Evolutionary conservation across 2,888 invertebrate genomes (phyloP).

Genomic region (Strigamia crassipes): DNA sequence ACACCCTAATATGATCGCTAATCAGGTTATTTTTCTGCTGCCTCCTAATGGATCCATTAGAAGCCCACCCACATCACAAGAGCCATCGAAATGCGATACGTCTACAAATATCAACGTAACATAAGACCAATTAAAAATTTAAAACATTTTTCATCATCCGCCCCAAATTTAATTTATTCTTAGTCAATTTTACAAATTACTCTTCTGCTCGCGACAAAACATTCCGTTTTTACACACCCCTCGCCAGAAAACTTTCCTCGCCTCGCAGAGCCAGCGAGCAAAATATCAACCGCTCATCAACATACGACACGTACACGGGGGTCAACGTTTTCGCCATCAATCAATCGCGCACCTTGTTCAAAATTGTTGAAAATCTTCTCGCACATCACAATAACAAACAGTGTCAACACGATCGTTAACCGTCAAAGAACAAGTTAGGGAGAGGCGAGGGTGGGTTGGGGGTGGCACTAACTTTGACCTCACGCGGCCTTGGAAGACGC

Average conservation of each 20-base stretch:
- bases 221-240: not conserved
- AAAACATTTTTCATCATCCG: slow-evolving; percentile 42
- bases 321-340: slow-evolving; percentile 22
- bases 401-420: not conserved
- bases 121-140: slow-evolving; percentile 38
- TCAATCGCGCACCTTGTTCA: not conserved
- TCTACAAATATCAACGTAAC: slow-evolving; percentile 38
- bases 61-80: slow-evolving; percentile 39
- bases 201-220: slow-evolving; percentile 12
- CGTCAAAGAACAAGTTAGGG: not conserved
- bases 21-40: slow-evolving; percentile 47
- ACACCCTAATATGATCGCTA: slow-evolving; percentile 48
- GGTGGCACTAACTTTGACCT: slow-evolving; percentile 36
- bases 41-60: slow-evolving; percentile 35
- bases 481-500: slow-evolving; percentile 11
- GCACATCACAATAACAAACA: not conserved
- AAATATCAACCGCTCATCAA: not conserved
- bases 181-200: slow-evolving; percentile 34
- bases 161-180: slow-evolving; percentile 37
- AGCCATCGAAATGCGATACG: slow-evolving; percentile 32
- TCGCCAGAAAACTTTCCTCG: not conserved
- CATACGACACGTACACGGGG: not conserved
- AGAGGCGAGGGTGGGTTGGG: not conserved
- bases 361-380: too few species aligned
- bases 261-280: not conserved